phyloP scores from a whole-genome alignment of 2,113 vertebrate genomes.

The human (Homo sapiens) region DNA sequence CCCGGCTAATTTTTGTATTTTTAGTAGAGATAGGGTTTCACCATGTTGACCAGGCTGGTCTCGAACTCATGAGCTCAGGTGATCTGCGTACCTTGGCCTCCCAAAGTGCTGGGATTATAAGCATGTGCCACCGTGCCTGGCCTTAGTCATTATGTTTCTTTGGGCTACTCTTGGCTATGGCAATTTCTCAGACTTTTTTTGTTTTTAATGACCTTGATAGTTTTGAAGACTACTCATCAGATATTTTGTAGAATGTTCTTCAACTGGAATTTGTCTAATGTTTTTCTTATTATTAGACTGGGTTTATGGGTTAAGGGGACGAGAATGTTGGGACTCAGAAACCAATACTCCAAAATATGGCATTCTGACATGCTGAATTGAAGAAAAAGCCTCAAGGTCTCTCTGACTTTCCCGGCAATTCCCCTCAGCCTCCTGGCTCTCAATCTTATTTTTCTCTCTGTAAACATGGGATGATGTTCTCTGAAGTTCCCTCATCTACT shows the following conservation, averaged over 20 bases:
- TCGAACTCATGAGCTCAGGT: too few relatives aligned
- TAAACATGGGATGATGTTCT: neutral
- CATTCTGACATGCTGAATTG: neutral
- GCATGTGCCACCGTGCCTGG: too few relatives aligned
- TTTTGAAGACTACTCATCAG: neutral
- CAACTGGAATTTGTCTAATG: neutral
- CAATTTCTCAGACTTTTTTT: neutral
- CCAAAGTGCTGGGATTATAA: too few relatives aligned
- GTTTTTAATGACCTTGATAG: neutral
- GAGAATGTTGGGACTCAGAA: neutral
- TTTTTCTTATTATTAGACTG: neutral
- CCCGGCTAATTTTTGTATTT: too few relatives aligned
- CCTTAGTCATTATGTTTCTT: neutral
- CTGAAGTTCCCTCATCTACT: neutral
- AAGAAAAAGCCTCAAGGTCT: neutral
- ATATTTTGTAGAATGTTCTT: neutral
- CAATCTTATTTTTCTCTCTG: neutral
- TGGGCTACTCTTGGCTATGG: neutral
- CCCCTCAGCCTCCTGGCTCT: neutral
- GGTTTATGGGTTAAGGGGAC: neutral
- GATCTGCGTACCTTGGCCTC: too few relatives aligned
- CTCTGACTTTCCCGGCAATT: neutral
- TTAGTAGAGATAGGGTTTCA: too few relatives aligned
- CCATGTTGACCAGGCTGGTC: too few relatives aligned
- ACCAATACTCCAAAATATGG: neutral